Evolutionary conservation across 2,113 vertebrate genomes (phyloP), one percentile per base, ranked within the genome.

Genomic region (Parotia lawesii): DNA sequence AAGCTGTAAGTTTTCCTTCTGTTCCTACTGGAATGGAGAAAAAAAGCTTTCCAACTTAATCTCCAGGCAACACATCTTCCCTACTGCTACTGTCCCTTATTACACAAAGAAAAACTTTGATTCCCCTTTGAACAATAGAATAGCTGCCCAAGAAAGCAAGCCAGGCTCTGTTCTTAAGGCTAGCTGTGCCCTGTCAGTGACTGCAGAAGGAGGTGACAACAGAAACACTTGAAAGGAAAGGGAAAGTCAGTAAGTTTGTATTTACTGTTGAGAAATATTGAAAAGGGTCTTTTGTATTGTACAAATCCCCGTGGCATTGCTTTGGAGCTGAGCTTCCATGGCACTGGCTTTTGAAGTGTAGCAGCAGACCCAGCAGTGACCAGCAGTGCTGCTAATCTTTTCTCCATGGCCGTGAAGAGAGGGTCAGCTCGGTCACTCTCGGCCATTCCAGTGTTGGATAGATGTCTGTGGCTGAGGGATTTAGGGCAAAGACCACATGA

Each of bases 401-500:
- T 11, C 54, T 29, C 67, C 7, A 4, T 1, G 7, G 45, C n/a
- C 35, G 21, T 28, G 69, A 50, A 38, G 54, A 62, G 20, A 48
- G 11, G 53, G 38, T 62, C 58, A 93, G 74, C 64, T 85, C 3
- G 0, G 71, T 82, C 83, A 78, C 40, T 69, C 62, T 72, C 16
- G 20, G 75, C 64, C 9, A 0, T 65, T 95, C 83, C 72, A 64
- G 62, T 40, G 62, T 54, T 62, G 74, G 77, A 40, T n/a, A 33
- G 78, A 65, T n/a, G 51, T 74, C 93, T 94, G 89, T 60, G 78
- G 87, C 93, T 47, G 1, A 85, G 51, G 78, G 44, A 93, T 44
- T 51, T 28, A 80, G 85, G 87, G 76, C 79, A 92, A 96, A 96
- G 94, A 85, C 85, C 91, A 88, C 90, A 85, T 64, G 87, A 95